Percentiles rank a stretch among this genome's conserved stretches.
These are phyloP conservation scores for Cryptoblepharus egeriae DNA, from an alignment of 2,797 vertebrate genomes.

Conservation along the genomic window DNA sequence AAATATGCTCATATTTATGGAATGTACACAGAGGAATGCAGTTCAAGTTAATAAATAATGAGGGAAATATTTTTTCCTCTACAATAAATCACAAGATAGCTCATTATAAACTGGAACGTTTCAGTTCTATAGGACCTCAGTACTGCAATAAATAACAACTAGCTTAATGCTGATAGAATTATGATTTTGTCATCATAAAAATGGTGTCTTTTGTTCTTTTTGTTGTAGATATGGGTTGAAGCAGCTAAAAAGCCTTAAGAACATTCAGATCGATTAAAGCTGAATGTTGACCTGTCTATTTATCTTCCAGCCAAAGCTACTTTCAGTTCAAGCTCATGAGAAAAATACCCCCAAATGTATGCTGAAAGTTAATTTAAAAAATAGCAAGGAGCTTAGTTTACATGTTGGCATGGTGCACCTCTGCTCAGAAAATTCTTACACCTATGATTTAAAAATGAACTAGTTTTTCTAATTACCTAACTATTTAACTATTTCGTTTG, in stretches of 20 bases:
- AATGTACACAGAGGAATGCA: constrained; percentile 64
- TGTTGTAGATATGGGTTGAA: constrained; percentile 17
- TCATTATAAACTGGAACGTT: constrained; percentile 65
- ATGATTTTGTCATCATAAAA: constrained; percentile 61
- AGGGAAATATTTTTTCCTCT: constrained; percentile 71
- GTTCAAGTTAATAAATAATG: constrained; percentile 80
- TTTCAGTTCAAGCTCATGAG: background rate
- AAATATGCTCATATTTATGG: constrained; percentile 79
- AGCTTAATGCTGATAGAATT: constrained; percentile 46
- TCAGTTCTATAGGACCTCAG: constrained; percentile 66
- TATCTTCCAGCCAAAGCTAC: background rate
- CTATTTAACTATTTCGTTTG: no score
- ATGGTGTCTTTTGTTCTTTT: constrained; percentile 23
- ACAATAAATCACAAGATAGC: constrained; percentile 74
- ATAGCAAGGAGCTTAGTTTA: background rate
- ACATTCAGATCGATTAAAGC: background rate
- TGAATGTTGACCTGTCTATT: background rate
- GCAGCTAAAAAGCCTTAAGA: constrained; percentile 9
- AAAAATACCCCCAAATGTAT: background rate
- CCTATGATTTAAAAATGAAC: background rate
- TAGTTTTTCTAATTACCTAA: no score
- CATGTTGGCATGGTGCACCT: background rate
- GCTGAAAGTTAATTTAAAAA: background rate
- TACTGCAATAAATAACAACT: constrained; percentile 68
- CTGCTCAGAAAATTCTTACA: background rate